Percentiles rank a stretch among this genome's conserved stretches.
Evolutionary conservation across 2,113 vertebrate species (phyloP).

Genomic region (Grammomys dolichurus): DNA sequence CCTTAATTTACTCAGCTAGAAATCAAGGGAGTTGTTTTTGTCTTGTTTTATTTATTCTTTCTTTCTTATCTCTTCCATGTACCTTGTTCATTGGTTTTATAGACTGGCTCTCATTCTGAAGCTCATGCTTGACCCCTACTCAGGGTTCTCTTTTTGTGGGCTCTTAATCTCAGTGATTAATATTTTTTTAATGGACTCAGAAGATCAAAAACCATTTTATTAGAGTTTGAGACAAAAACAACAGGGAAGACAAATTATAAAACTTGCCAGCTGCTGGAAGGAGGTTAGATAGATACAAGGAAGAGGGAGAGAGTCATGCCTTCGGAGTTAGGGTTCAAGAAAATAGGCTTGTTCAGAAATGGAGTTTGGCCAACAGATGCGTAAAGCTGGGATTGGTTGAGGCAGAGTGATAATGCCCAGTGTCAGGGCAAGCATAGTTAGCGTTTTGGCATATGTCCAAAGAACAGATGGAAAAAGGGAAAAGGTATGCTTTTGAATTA

Average conservation of each 20-base stretch:
- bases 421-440: background rate
- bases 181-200: background rate
- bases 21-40: background rate
- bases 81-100: background rate
- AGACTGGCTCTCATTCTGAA: background rate
- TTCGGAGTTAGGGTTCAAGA: background rate
- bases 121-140: background rate
- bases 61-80: background rate
- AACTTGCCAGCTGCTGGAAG: background rate
- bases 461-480: background rate
- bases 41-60: background rate
- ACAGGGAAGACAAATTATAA: background rate
- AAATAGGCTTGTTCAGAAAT: background rate
- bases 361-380: too few relatives aligned
- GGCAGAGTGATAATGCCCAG: background rate
- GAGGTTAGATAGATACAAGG: background rate
- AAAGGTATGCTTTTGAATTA: background rate
- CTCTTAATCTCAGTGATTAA: background rate
- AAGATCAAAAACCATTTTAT: background rate
- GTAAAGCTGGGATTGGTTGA: background rate
- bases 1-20: conserved; percentile 44
- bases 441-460: background rate
- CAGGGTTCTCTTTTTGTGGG: background rate
- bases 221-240: background rate
- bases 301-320: background rate